Evolutionary conservation across 2,113 vertebrate genomes (phyloP).

Genomic region (Lamprotornis superbus): DNA sequence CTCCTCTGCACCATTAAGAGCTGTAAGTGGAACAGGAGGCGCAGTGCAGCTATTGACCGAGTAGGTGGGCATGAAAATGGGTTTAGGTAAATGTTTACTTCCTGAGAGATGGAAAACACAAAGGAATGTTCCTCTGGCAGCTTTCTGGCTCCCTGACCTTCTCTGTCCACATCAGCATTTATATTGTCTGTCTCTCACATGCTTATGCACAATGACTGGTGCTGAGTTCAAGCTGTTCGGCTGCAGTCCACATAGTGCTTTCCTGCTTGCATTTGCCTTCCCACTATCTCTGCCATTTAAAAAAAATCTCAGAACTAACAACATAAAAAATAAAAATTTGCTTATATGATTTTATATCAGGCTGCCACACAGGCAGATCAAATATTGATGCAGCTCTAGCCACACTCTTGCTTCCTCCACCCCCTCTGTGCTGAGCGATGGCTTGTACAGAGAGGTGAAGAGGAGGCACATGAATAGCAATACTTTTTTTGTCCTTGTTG

Average conservation of each 20-base stretch:
- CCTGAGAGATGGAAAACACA: conserved; percentile 36
- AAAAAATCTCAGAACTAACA: neutral
- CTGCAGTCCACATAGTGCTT: neutral
- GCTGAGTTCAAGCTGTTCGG: neutral
- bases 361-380: neutral
- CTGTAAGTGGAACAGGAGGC: conserved; percentile 45
- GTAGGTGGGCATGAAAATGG: conserved; percentile 53
- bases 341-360: neutral
- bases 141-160: neutral
- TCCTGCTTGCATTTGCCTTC: neutral
- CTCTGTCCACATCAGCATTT: conserved; percentile 14
- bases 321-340: neutral
- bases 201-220: neutral
- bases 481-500: neutral
- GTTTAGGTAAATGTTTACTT: conserved; percentile 45
- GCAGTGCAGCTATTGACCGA: conserved; percentile 37
- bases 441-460: neutral
- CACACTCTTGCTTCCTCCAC: neutral
- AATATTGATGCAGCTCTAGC: neutral
- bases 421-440: neutral
- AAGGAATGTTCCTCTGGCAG: conserved; percentile 15
- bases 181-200: neutral
- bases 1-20: conserved; percentile 56
- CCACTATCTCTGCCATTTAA: neutral
- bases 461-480: neutral